Percentiles rank a stretch among this genome's conserved stretches.
phyloP scores from a whole-genome alignment of 2,113 vertebrate species.

The Perca schrenkii region DNA sequence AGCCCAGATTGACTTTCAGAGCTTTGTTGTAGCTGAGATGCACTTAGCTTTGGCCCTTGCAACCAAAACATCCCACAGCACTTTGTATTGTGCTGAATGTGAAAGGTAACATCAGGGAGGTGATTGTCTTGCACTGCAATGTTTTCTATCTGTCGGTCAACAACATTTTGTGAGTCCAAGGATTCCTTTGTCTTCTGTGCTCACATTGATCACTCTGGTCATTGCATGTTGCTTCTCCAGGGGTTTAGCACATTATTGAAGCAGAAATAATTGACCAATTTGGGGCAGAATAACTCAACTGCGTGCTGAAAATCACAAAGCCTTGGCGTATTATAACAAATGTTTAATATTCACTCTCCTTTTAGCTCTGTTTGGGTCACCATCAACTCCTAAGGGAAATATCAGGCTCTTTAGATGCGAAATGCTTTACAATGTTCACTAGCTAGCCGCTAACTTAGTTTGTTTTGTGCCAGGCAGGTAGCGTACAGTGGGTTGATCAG shows the following conservation, averaged over 20 bases:
- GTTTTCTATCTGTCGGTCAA: conserved; percentile 42
- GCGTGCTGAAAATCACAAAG: not conserved
- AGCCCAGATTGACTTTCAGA: conserved; percentile 31
- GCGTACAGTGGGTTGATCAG: not conserved
- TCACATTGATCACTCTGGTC: conserved; percentile 18
- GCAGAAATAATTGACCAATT: not conserved
- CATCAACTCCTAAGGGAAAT: not conserved
- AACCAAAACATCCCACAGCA: conserved; percentile 62
- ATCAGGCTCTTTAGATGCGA: no score
- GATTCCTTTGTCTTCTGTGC: conserved; percentile 20
- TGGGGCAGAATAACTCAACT: not conserved
- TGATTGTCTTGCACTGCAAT: not conserved
- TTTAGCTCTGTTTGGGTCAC: conserved; percentile 8
- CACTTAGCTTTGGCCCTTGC: conserved; percentile 53
- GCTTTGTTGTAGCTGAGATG: conserved; percentile 50
- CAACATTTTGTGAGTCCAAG: not conserved
- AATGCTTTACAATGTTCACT: not conserved
- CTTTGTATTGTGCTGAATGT: conserved; percentile 39
- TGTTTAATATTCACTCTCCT: not conserved
- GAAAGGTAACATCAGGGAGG: conserved; percentile 13
- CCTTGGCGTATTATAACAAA: no score
- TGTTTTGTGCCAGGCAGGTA: not conserved
- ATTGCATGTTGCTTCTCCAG: not conserved
- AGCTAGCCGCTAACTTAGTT: no score
- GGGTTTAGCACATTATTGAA: conserved; percentile 11